Evolutionary conservation across 2,888 invertebrate species (phyloP).

Genomic region (Drosophila demipolita): DNA sequence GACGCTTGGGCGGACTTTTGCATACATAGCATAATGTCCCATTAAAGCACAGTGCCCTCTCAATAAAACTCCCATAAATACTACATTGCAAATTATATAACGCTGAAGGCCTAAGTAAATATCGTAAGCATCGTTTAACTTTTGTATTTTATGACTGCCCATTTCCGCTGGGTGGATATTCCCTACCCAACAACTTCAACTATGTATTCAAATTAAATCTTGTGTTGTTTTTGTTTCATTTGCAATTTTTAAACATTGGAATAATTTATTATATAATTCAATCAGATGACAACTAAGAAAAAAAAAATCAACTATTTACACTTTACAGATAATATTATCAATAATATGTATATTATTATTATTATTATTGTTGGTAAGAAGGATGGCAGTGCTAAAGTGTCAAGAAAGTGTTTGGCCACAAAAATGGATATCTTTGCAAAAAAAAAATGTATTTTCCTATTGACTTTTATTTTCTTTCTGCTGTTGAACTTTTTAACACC

Average conservation of each 20-base stretch:
- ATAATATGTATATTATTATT: too few species aligned
- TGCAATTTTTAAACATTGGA: background rate
- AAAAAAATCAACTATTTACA: too few species aligned
- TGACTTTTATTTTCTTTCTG: too few species aligned
- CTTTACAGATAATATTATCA: too few species aligned
- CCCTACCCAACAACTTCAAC: slow-evolving; percentile 7
- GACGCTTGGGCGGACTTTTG: slow-evolving; percentile 32
- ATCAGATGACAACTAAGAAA: too few species aligned
- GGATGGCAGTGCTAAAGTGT: too few species aligned
- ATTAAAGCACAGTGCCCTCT: slow-evolving; percentile 19
- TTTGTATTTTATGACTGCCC: slow-evolving; percentile 23
- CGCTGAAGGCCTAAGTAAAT: slow-evolving; percentile 29
- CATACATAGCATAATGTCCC: slow-evolving; percentile 34
- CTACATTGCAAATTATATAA: slow-evolving; percentile 56
- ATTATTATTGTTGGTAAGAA: too few species aligned
- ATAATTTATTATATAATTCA: too few species aligned
- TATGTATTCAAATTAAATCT: background rate
- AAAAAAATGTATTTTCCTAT: too few species aligned
- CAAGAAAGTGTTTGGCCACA: background rate
- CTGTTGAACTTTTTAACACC: too few species aligned
- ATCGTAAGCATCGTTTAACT: slow-evolving; percentile 58
- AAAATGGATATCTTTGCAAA: too few species aligned
- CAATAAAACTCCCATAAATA: slow-evolving; percentile 74
- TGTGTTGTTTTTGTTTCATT: background rate
- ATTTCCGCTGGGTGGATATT: slow-evolving; percentile 10